phyloP scores from a whole-genome alignment of 2,113 vertebrate species.

The Speoplatyrhinus poulsoni region DNA sequence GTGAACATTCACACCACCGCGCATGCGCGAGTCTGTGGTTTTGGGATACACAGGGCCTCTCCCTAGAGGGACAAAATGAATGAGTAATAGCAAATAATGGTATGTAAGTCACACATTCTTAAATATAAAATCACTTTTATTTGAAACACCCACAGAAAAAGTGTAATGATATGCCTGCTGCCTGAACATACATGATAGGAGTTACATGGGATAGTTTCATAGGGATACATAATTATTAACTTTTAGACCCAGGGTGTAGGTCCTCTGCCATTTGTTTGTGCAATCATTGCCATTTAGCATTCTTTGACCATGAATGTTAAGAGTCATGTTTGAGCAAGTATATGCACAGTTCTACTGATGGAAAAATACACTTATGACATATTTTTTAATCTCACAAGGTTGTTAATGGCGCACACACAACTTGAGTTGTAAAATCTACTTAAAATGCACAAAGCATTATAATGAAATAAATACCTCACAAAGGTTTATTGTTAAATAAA shows the following conservation, averaged over 20 bases:
- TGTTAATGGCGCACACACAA: neutral
- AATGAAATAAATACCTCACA: conserved; percentile 6
- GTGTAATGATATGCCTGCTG: conserved; percentile 4
- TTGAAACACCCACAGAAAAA: conserved; percentile 25
- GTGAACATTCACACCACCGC: conserved; percentile 23
- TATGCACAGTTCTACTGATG: neutral
- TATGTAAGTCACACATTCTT: conserved; percentile 20
- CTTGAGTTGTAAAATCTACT: neutral
- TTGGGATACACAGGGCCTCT: conserved; percentile 41
- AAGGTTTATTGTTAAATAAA: neutral
- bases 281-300: conserved; percentile 7
- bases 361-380: conserved; percentile 9
- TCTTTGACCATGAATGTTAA: conserved; percentile 13
- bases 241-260: neutral
- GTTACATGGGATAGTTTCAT: neutral
- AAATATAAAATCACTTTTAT: conserved; percentile 30
- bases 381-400: conserved; percentile 4
- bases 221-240: neutral
- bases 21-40: conserved; percentile 52
- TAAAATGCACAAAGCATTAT: neutral
- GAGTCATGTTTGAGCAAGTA: conserved; percentile 10
- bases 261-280: neutral
- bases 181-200: neutral
- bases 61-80: conserved; percentile 33
- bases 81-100: conserved; percentile 34